Evolutionary conservation across 2,113 vertebrate genomes (phyloP), one percentile per base, ranked within the genome.

Genomic region (Protomyctophum bolini): DNA sequence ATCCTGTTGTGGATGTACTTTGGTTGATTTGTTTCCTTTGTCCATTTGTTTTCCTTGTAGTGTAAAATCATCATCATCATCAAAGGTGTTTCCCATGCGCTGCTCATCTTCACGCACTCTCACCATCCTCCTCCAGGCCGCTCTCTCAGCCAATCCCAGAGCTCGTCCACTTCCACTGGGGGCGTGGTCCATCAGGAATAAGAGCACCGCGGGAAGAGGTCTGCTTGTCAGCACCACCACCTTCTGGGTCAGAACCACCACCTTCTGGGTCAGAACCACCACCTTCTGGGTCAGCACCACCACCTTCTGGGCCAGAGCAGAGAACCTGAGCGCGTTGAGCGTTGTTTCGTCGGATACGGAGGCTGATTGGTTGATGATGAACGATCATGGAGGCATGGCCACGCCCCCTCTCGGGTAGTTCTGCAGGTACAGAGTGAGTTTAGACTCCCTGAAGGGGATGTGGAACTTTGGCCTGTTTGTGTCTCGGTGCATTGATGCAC

Each of bases 401-500:
- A 84, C 91, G 21, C 21, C 94, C 59, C 95, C 78, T 21, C 78
- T 21, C 90, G 96, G 95, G 89, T 93, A 96, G 63, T 94, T 93
- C 90, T 96, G 95, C 73, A 96, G 93, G 78, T 94, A 96, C 69
- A 95, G 95, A 21, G 95, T 96, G 50, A 96, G 80, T 73, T 96
- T 96, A 81, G 95, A 96, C 80, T 96, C 95, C 58, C 95, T 91
- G 74, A 95, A 96, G 45, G 95, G 95, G 28, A 96, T 92, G 95
- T 92, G 95, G 50, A 93, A 65, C 77, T 95, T 96, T 91, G 54
- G 96, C 95, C 76, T 98, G 96, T 28, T 92, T 95, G 84, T 94
- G 94, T 72, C 93, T 94, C n/a, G 99, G 91, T 11, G 96, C 94
- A 6, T 84, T 96, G 68, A 99, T 96, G 86, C 98, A 99, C 84